These are phyloP conservation scores for Drosophila serrata DNA, from an alignment of 1,140 invertebrate species.

Conservation along the genomic window DNA sequence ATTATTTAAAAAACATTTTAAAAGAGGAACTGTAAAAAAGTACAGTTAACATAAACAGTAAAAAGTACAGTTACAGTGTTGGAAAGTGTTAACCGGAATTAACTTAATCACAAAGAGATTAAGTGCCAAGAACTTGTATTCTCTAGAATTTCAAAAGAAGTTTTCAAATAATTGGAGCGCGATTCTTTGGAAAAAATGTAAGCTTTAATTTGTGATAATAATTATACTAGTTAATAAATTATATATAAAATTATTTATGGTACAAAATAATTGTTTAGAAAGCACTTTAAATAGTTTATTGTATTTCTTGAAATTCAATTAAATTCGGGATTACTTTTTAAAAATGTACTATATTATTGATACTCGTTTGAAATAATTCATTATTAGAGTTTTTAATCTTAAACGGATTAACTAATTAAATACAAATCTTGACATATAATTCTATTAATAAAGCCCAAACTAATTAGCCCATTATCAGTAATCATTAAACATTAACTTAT, in stretches of 20 bases:
- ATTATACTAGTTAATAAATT: not conserved
- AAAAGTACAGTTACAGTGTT: conserved; percentile 41
- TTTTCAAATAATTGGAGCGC: not conserved
- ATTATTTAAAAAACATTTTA: not conserved
- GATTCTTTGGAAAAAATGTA: conserved; percentile 19
- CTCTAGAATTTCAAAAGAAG: not conserved
- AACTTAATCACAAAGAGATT: not conserved
- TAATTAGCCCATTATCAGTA: not conserved
- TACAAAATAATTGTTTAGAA: too few species aligned
- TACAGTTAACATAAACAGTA: conserved; percentile 31
- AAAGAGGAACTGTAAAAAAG: conserved; percentile 24
- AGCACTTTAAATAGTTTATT: too few species aligned
- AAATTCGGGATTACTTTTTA: too few species aligned
- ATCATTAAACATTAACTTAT: not conserved
- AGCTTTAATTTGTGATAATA: not conserved
- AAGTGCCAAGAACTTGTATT: conserved; percentile 17
- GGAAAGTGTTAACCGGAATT: conserved; percentile 24
- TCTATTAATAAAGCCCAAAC: not conserved
- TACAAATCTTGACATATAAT: not conserved
- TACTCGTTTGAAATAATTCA: too few species aligned
- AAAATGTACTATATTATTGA: too few species aligned
- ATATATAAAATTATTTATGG: not conserved
- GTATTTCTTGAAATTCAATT: too few species aligned
- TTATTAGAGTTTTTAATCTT: not conserved
- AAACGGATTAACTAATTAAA: not conserved